Percentiles rank a stretch among this genome's conserved stretches.
Evolutionary conservation across 2,113 vertebrate species (phyloP).

Genomic region (Meleagris gallopavo): DNA sequence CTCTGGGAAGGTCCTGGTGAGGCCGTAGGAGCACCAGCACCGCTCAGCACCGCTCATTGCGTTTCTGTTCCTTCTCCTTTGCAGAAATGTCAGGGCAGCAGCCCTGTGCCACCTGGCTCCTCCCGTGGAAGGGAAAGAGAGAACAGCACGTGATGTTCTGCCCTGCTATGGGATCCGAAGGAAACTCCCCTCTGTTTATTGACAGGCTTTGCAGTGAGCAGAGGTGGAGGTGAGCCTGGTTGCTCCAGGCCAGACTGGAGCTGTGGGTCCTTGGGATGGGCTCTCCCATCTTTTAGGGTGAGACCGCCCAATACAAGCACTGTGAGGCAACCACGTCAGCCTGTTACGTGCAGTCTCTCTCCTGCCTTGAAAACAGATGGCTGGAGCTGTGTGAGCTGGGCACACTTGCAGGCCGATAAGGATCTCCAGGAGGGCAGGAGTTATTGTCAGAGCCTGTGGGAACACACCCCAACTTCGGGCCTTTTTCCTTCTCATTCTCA

Average conservation of each 20-base stretch:
- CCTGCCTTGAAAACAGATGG: conserved; percentile 49
- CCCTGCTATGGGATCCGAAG: accelerated
- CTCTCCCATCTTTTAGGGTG: background rate
- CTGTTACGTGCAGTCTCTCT: background rate
- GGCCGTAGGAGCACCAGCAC: background rate
- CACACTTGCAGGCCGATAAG: conserved; percentile 62
- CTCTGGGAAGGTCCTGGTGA: background rate
- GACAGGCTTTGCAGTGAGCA: background rate
- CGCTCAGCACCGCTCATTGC: background rate
- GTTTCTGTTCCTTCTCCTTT: background rate
- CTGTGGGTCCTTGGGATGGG: background rate
- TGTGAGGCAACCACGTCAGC: background rate
- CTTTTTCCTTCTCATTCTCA: conserved; percentile 47
- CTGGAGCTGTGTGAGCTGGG: conserved; percentile 45
- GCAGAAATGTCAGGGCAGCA: background rate
- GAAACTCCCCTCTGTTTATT: background rate
- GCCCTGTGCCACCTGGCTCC: background rate
- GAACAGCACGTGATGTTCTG: background rate
- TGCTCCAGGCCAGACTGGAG: background rate
- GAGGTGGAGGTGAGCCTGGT: background rate
- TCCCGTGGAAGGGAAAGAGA: background rate
- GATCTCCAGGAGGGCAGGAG: conserved; percentile 62
- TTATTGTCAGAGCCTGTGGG: conserved; percentile 64
- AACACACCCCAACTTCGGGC: conserved; percentile 67
- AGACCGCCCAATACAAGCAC: background rate